A percentile compares a stretch with the other conserved stretches of the same genome.
phyloP scores from a whole-genome alignment of 2,113 vertebrate species.

The Fregata magnificens region DNA sequence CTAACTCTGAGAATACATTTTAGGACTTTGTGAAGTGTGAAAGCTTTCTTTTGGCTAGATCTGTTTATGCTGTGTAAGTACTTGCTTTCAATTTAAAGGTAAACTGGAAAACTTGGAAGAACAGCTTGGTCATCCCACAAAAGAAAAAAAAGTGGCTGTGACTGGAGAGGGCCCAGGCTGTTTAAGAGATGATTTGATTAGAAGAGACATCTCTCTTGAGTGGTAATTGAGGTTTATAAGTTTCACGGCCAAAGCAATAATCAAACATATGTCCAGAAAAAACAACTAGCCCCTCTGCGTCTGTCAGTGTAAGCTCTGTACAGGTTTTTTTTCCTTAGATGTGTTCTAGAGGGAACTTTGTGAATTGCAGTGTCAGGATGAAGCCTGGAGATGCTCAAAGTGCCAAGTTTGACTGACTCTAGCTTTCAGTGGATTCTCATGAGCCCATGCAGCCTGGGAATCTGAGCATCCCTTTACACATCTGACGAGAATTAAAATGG shows the following conservation, averaged over 20 bases:
- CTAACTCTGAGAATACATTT: neutral
- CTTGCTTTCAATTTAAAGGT: neutral
- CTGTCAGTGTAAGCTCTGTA: neutral
- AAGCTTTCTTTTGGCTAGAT: neutral
- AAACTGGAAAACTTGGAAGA: neutral
- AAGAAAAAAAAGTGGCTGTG: neutral
- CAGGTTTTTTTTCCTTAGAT: neutral
- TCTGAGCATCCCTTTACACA: neutral
- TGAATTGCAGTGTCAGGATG: neutral
- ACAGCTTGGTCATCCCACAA: neutral
- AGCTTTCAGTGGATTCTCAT: neutral
- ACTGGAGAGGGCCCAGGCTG: neutral
- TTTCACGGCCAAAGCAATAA: neutral
- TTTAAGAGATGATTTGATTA: neutral
- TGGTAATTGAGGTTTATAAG: neutral
- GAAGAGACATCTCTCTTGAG: neutral
- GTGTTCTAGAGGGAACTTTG: neutral
- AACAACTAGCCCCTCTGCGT: neutral
- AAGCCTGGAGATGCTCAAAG: neutral
- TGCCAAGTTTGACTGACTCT: neutral
- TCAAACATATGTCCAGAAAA: slow-evolving; percentile 10
- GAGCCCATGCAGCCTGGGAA: neutral
- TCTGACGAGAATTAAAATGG: neutral
- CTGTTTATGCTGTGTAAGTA: neutral
- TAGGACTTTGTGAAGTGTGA: neutral